Evolutionary conservation across 2,888 invertebrate species (phyloP), one percentile per base, ranked within the genome.

Genomic region (Lamellibrachia columna): DNA sequence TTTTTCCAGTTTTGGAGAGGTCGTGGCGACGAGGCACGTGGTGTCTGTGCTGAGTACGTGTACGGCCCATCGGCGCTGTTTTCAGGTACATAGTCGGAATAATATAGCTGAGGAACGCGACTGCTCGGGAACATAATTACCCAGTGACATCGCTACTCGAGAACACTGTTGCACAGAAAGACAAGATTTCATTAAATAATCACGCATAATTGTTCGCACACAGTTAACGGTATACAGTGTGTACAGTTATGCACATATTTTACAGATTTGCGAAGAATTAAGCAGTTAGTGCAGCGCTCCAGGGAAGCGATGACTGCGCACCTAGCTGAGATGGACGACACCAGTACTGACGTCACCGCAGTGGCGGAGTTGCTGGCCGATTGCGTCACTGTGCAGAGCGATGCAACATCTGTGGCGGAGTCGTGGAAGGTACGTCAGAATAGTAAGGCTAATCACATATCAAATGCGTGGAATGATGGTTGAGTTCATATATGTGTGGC

Each of bases 281-380:
- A 75, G n/a, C 75, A 75, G 6, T 75, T 75, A 75, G 75, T 75
- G 15, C 75, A 75, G n/a, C 75, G 75, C 22, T 11, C 75, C 22
- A 75, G n/a, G 22, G 75, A 75, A 22, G 75, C 75, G 75, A 75
- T 75, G 75, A 75, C 75, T 22, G 75, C 75, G 75, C 75, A 75
- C 75, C 75, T 75, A n/a, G 75, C 15, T 2, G 75, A n/a, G 75
- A n/a, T 22, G 75, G n/a, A n/a, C 75, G 75, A 75, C 22, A 22
- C 15, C 22, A 75, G n/a, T 75, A n/a, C 2, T 75, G 75, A 75
- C 22, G 22, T 75, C 75, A 75, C 75, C 22, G 75, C 75, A 75
- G 75, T 75, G 75, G 75, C 75, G 75, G 75, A 75, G 75, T 75
- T 75, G n/a, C 75, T 75, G 22, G 22, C 75, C n/a, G 75, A 75